Evolutionary conservation across 2,888 invertebrate species (phyloP), one percentile per base, ranked within the genome.

Genomic region (Agonopterix alstromeriana): DNA sequence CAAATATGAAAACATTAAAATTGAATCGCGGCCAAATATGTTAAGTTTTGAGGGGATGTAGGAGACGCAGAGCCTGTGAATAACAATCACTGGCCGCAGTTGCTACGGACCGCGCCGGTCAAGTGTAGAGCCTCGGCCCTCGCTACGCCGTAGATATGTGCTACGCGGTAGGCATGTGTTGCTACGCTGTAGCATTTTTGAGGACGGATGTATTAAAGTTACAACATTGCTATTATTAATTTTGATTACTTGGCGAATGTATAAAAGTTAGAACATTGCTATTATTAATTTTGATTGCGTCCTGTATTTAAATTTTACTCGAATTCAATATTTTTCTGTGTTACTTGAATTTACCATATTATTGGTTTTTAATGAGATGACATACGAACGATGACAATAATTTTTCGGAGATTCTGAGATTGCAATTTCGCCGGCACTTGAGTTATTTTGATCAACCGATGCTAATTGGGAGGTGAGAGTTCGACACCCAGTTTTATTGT

Each of bases 381-480:
- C 5, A 27, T 27, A 27, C 27, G 7, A 11, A 36, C 10, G 42
- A 41, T 40, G 10, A 17, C 36, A 41, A 43, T 41, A 40, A 11
- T 10, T 44, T 48, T 27, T 27, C 27, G 27, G 36, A 12, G 14
- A 48, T 55, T 53, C 7, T 10, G 12, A 43, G n/a, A 52, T 44
- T 61, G 54, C 53, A 57, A 27, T 56, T 57, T 58, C 54, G 53
- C 53, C 54, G 27, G 27, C 27, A 27, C 27, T 27, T 27, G 54
- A 54, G 58, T 67, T 70, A 74, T 77, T 73, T 73, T 67, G 65
- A 78, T 78, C 73, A 83, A 83, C 82, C 76, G 79, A 78, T 80
- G 80, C 81, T 86, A 86, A 86, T 88, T 84, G 81, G 76, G 73
- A 83, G 82, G 80, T 77, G 79, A 83, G 75, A 80, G 82, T 81